Evolutionary conservation across 2,888 invertebrate species (phyloP), one percentile per base, ranked within the genome.

Genomic region (Bhutanitis thaidina): DNA sequence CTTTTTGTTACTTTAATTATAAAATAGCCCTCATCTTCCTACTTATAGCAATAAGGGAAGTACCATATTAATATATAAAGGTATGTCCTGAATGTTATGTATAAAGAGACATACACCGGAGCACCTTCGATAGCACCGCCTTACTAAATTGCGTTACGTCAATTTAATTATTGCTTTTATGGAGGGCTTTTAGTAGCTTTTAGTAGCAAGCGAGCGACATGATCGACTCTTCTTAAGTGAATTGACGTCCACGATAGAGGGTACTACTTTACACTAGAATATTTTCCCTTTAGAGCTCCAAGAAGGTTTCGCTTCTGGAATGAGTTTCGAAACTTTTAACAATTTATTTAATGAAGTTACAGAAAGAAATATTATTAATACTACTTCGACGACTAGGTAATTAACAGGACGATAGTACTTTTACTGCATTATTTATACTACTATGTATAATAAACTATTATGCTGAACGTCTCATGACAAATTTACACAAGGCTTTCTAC

Each of bases 151-250:
- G 82, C 68, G 85, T 90, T 90, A 90, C 78, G 71, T 67, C 77
- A 89, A 90, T 89, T 83, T 85, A 88, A 90, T 90, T 89, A 90
- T 90, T 88, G 90, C 90, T 90, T 90, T 90, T 87, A 90, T 85
- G 85, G 85, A 89, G 83, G 78, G 90, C 90, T 90, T 90, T 90
- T 89, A 90, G 90, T 80, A 87, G 90, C 90, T 90, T 90, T 90
- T 89, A 90, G 87, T 77, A 81, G 80, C 74, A 83, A 86, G 85
- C 79, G 86, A 81, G 68, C 71, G 70, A 69, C 77, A 76, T 85
- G 84, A 88, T 88, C 88, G 87, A 83, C 81, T 84, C 76, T 71
- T 74, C 74, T 67, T 87, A 85, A 87, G 84, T 88, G 86, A 87
- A 86, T 87, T 87, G 87, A 81, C 83, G 77, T 80, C 77, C 75